Conservation (phyloP, 2,113 vertebrate species). For the Muntiacus muntjak region DNA sequence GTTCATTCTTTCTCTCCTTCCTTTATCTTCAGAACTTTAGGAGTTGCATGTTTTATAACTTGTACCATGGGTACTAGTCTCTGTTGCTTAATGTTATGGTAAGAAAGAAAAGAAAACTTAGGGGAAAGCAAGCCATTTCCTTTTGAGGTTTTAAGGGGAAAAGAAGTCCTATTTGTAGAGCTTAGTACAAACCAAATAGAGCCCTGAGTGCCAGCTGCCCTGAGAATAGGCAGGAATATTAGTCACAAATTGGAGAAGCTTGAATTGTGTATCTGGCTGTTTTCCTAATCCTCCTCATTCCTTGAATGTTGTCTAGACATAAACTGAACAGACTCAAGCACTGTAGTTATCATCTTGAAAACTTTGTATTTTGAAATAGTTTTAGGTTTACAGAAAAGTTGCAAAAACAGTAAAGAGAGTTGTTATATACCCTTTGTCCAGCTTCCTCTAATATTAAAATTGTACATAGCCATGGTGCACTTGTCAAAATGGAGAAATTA, state of each 20-base stretch:
- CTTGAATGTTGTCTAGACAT: constrained; percentile 76
- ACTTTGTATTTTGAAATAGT: constrained; percentile 31
- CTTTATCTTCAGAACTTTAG: not conserved
- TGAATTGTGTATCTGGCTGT: constrained; percentile 72
- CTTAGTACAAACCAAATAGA: constrained; percentile 65
- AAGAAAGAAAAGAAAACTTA: constrained; percentile 45
- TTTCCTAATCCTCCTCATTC: constrained; percentile 65
- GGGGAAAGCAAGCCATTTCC: constrained; percentile 61
- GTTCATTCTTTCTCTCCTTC: not conserved
- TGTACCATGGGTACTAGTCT: not conserved
- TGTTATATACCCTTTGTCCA: not conserved
- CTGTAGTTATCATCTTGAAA: constrained; percentile 53
- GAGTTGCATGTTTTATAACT: not conserved
- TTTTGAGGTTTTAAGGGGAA: constrained; percentile 54
- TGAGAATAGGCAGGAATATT: constrained; percentile 76
- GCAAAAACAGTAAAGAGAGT: not conserved
- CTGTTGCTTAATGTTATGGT: constrained; percentile 41
- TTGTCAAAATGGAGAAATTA: constrained; percentile 24
- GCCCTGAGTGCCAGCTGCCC: constrained; percentile 64
- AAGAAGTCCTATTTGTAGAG: not conserved
- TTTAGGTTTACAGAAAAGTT: constrained; percentile 30
- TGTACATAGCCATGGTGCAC: not conserved
- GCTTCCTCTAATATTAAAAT: not conserved
- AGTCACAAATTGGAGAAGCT: constrained; percentile 77
- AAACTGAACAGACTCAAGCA: constrained; percentile 63